phyloP scores from a whole-genome alignment of 1,140 invertebrate species.

The Drosophila ficusphila region DNA sequence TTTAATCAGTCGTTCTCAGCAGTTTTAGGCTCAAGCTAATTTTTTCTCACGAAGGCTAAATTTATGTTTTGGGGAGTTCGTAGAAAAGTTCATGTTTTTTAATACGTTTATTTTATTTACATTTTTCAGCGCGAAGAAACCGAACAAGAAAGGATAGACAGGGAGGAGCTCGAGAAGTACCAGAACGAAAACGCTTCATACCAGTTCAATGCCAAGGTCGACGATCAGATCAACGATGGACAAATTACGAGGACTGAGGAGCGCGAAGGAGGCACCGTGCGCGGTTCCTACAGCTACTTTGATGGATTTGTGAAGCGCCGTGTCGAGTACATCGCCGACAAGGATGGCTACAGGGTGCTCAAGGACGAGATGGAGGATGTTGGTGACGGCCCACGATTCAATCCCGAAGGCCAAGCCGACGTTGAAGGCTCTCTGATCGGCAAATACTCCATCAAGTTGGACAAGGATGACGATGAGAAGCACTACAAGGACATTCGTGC shows the following conservation, averaged over 20 bases:
- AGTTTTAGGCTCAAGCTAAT: background rate
- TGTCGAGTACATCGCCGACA: conserved; percentile 86
- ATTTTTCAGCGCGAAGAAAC: conserved; percentile 18
- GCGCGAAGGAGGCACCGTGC: conserved; percentile 85
- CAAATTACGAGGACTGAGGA: conserved; percentile 84
- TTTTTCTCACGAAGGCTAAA: too few relatives aligned
- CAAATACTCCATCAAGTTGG: conserved; percentile 82
- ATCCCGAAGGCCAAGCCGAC: conserved; percentile 85
- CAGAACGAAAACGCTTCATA: conserved; percentile 84
- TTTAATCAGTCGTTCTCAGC: too few relatives aligned
- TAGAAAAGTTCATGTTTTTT: background rate
- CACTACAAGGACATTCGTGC: conserved; percentile 69
- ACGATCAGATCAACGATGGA: conserved; percentile 85
- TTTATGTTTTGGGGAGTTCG: background rate
- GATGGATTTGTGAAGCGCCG: conserved; percentile 86
- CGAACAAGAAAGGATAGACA: conserved; percentile 34
- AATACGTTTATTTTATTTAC: background rate
- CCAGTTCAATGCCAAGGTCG: conserved; percentile 84
- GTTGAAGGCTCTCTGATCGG: conserved; percentile 82
- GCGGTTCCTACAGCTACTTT: conserved; percentile 86
- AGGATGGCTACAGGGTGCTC: conserved; percentile 86
- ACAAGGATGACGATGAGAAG: conserved; percentile 50
- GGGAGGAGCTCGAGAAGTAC: conserved; percentile 39
- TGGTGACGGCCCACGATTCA: conserved; percentile 84
- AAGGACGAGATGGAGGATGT: conserved; percentile 85